Evolutionary conservation across 2,888 invertebrate genomes (phyloP).

Genomic region (Melanophora roralis): DNA sequence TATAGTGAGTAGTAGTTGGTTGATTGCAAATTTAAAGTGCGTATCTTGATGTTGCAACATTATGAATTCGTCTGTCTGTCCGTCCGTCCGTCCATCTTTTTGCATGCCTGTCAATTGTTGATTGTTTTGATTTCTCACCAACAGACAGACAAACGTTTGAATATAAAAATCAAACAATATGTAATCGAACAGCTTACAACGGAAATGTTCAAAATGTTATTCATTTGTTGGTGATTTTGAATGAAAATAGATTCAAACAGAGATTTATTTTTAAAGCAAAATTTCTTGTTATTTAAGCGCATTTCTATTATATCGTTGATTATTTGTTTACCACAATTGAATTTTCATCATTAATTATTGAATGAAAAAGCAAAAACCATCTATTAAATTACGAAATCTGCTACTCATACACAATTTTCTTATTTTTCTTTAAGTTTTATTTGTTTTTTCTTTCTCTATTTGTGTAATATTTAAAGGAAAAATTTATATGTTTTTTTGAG

Average conservation of each 20-base stretch:
- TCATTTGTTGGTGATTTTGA: constrained; percentile 6
- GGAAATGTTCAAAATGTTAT: constrained; percentile 57
- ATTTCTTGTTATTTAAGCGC: background rate
- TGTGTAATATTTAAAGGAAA: background rate
- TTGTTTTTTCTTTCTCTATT: background rate
- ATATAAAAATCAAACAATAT: constrained; percentile 35
- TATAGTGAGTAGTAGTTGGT: constrained; percentile 23
- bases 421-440: background rate
- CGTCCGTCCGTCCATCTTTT: background rate
- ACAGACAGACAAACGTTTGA: constrained; percentile 2
- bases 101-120: constrained; percentile 8
- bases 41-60: constrained; percentile 62
- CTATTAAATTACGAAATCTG: constrained; percentile 34
- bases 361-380: background rate
- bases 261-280: constrained; percentile 26
- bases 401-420: constrained; percentile 1
- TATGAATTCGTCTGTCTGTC: constrained; percentile 1
- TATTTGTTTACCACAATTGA: constrained; percentile 1
- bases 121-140: constrained; percentile 19
- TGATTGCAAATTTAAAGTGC: constrained; percentile 60
- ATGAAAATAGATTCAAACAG: constrained; percentile 30
- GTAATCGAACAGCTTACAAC: constrained; percentile 57
- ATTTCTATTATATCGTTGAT: background rate
- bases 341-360: constrained; percentile 33
- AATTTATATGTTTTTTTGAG: background rate